Conservation (phyloP, 2,888 invertebrate species). For the Brachylomia viminalis region DNA sequence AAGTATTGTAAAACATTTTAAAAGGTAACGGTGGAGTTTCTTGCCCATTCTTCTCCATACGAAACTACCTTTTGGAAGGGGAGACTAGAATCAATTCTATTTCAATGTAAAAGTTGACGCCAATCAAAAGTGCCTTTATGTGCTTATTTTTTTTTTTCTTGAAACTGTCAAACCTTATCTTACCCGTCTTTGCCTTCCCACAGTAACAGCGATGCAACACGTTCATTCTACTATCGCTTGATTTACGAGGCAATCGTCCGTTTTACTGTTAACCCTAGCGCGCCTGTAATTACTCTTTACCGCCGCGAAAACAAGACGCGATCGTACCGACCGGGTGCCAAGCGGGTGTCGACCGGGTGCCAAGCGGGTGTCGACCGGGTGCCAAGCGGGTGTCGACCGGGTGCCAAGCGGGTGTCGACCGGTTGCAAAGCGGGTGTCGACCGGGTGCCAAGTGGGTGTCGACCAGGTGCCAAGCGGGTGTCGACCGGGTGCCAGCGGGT, state of each 20-base stretch:
- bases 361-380: not conserved
- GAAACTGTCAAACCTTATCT: not conserved
- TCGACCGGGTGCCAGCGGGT: not conserved
- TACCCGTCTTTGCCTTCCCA: not conserved
- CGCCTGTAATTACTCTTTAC: constrained; percentile 57
- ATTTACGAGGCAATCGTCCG: constrained; percentile 62
- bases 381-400: not conserved
- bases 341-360: not conserved
- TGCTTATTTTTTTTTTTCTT: not conserved
- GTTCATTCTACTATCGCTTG: constrained; percentile 46
- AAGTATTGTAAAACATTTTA: no score
- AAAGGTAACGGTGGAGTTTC: no score
- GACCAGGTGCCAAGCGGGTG: constrained; percentile 1
- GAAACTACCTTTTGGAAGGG: no score
- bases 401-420: not conserved
- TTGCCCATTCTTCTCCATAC: no score
- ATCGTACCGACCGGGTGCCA: constrained; percentile 10
- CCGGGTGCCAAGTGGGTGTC: not conserved
- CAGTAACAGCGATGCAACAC: constrained; percentile 13
- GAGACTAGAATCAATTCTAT: no score
- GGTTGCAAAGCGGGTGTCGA: constrained; percentile 7
- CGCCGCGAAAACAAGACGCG: constrained; percentile 41
- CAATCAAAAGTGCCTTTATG: no score
- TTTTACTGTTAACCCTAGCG: constrained; percentile 36
- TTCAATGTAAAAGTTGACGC: no score